Base-by-base conservation (phyloP, 2,113 vertebrate species). In the Promerops cafer region DNA sequence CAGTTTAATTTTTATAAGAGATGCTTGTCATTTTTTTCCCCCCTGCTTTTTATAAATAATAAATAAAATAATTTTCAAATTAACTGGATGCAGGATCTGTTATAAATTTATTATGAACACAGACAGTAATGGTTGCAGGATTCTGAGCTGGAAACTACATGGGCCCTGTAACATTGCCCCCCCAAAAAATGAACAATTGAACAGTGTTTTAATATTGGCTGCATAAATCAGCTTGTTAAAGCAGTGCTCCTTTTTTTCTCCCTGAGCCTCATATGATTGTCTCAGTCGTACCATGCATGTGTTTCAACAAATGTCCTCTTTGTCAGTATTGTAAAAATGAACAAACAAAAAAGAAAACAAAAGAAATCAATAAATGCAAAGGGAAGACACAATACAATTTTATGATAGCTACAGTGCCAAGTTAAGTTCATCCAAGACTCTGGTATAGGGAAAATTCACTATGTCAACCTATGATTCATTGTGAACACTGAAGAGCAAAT, bases 381-480 rank as follows among this genome's bases (percentile, higher is more conserved):
- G 61, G 18, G 74, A 68, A 95, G 66, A 89, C 63, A 59, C 10
- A 69, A 50, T 65, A 84, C 0, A 8, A 16, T 81, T 87, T 85
- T 80, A 86, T 16, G 31, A 83, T 9, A 84, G 13, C 9, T 53
- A 63, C 18, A 56, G 9, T 69, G 39, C 45, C 68, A 50, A 70
- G 27, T 35, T 87, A 65, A 80, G 35, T 24, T 86, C 52, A 83
- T 35, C 94, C 64, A 81, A 59, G 83, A 63, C 52, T 66, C 50
- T 70, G 61, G 45, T 45, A 50, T 20, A 35, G 24, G 37, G 16
- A 83, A 96, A 97, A 85, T 83, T 88, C 65, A 85, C 60, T 56
- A 94, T 42, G 33, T 8, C 35, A 93, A 83, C 50, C 45, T 92
- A 13, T 68, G 66, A 84, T 87, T 49, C 64, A 94, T 87, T 97